Evolutionary conservation across 2,113 vertebrate genomes (phyloP).

Genomic region (Neopipo cinnamomea): DNA sequence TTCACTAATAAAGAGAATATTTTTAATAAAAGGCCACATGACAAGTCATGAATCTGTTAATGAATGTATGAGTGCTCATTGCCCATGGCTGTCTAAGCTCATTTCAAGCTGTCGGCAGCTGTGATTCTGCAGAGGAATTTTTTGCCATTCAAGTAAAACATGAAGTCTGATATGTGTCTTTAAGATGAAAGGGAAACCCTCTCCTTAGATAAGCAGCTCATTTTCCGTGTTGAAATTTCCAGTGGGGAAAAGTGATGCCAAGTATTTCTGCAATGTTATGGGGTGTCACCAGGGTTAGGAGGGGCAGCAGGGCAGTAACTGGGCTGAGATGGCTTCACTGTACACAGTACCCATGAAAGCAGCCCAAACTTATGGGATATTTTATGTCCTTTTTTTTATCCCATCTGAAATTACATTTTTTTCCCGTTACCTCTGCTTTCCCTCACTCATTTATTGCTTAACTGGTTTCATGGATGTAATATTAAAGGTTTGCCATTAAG

Average conservation of each 20-base stretch:
- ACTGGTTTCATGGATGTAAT: background rate
- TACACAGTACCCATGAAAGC: background rate
- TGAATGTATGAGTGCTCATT: conserved; percentile 8
- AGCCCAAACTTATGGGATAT: background rate
- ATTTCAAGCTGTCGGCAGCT: background rate
- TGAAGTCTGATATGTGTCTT: background rate
- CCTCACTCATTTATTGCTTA: background rate
- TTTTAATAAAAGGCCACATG: background rate
- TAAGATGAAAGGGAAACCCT: background rate
- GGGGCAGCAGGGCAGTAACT: background rate
- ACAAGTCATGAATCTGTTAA: conserved; percentile 11
- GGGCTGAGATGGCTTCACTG: background rate
- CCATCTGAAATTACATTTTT: background rate
- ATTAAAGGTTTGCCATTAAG: background rate
- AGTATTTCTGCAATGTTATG: background rate
- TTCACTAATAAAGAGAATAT: background rate
- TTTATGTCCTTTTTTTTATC: background rate
- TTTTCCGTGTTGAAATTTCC: background rate
- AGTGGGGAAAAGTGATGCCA: background rate
- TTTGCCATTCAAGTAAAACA: background rate
- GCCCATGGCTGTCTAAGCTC: background rate
- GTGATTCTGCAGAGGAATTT: background rate
- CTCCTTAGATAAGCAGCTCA: background rate
- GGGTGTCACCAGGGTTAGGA: background rate
- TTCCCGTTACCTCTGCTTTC: background rate